phyloP scores from a whole-genome alignment of 2,888 invertebrate species.

The Apomyelois bistriatella region DNA sequence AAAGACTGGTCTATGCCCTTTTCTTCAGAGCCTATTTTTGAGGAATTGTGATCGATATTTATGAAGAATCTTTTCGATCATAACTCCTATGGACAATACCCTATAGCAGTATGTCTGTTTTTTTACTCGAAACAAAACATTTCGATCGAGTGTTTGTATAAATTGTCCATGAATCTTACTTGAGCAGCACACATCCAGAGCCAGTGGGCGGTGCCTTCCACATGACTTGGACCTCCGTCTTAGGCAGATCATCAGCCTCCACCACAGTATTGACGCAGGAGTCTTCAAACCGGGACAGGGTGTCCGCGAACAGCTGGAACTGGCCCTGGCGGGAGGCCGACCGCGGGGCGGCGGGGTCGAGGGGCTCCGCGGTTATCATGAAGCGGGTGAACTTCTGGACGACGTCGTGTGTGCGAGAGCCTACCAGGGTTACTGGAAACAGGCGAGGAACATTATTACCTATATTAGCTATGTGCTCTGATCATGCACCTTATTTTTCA shows the following conservation, averaged over 20 bases:
- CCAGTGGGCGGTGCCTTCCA: slow-evolving; percentile 94
- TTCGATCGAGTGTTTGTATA: too few species aligned
- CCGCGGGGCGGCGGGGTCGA: slow-evolving; percentile 61
- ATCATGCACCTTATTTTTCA: too few species aligned
- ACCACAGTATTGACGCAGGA: slow-evolving; percentile 91
- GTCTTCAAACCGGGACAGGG: slow-evolving; percentile 85
- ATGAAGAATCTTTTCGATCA: too few species aligned
- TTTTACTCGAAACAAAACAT: too few species aligned
- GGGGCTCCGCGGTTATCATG: slow-evolving; percentile 86
- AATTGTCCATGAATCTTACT: too few species aligned
- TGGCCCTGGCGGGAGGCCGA: slow-evolving; percentile 57
- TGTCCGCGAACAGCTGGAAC: slow-evolving; percentile 78
- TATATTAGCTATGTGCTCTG: too few species aligned
- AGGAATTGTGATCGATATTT: too few species aligned
- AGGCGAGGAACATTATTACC: neutral
- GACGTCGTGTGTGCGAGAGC: slow-evolving; percentile 82
- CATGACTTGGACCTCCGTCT: slow-evolving; percentile 91
- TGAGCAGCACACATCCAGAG: slow-evolving; percentile 92
- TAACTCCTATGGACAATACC: too few species aligned
- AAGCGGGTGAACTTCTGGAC: slow-evolving; percentile 90
- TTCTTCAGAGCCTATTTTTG: too few species aligned
- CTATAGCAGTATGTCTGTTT: too few species aligned
- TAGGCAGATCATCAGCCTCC: slow-evolving; percentile 88
- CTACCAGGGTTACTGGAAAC: slow-evolving; percentile 82
- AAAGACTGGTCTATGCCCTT: too few species aligned